phyloP scores from a whole-genome alignment of 2,113 vertebrate genomes.

The Carollia perspicillata region DNA sequence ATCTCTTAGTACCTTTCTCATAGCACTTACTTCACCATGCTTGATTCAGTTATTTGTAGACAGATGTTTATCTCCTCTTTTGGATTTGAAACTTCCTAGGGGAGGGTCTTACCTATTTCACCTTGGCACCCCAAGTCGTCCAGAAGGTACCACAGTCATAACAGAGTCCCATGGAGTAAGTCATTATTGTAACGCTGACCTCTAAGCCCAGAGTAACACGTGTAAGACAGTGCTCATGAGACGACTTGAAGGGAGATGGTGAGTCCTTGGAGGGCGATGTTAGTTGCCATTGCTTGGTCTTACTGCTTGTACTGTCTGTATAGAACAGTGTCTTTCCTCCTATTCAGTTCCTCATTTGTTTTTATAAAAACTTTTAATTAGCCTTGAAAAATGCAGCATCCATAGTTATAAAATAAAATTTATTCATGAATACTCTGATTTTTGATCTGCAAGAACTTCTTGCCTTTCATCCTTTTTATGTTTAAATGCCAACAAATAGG shows the following conservation, averaged over 20 bases:
- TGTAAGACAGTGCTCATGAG: background rate
- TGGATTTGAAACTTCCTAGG: conserved; percentile 14
- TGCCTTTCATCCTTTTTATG: conserved; percentile 25
- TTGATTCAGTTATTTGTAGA: conserved; percentile 28
- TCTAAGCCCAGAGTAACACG: background rate
- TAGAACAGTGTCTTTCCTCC: background rate
- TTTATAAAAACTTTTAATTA: conserved; percentile 3
- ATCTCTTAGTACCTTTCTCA: background rate
- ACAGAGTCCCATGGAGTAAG: background rate
- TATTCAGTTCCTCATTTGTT: background rate
- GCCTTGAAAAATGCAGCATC: background rate
- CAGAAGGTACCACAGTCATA: background rate
- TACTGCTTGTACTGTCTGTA: background rate
- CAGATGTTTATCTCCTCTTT: background rate
- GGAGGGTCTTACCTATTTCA: background rate
- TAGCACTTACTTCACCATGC: background rate
- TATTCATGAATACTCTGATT: background rate
- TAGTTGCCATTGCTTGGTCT: background rate
- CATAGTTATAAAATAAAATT: conserved; percentile 10
- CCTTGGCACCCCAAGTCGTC: background rate
- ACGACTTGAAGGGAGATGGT: background rate
- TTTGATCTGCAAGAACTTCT: background rate
- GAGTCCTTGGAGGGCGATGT: background rate
- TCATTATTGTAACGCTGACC: background rate
- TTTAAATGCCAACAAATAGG: background rate